A percentile compares a stretch with the other conserved stretches of the same genome.
These are phyloP conservation scores for Aquatica leii DNA, from an alignment of 2,888 invertebrate species.

Conservation along the genomic window DNA sequence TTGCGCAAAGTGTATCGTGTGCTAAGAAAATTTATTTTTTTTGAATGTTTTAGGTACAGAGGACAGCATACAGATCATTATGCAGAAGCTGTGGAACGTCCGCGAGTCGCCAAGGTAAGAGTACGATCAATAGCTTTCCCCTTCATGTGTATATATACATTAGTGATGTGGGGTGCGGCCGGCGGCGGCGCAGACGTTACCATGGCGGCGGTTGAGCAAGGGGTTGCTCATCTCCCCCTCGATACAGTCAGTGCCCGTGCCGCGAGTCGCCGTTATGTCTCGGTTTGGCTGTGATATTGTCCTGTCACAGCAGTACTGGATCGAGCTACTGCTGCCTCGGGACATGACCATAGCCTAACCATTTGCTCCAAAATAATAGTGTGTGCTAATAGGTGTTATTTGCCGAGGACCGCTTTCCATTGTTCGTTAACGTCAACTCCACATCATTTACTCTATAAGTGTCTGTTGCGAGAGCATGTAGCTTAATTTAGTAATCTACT, in stretches of 20 bases:
- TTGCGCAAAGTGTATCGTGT: neutral
- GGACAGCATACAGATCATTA: conserved; percentile 19
- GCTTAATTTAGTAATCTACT: conserved; percentile 29
- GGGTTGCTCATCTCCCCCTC: conserved; percentile 57
- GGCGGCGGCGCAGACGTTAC: conserved; percentile 61
- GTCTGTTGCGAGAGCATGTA: conserved; percentile 34
- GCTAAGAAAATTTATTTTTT: neutral
- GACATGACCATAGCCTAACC: conserved; percentile 78
- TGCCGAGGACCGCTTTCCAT: conserved; percentile 1
- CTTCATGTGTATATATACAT: conserved; percentile 58
- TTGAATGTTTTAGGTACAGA: conserved; percentile 30
- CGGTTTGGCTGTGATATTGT: conserved; percentile 80
- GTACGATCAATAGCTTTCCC: conserved; percentile 51
- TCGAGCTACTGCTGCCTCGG: conserved; percentile 88
- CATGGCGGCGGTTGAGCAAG: conserved; percentile 57
- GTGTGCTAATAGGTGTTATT: conserved; percentile 18
- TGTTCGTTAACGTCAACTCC: conserved; percentile 15
- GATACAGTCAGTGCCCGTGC: conserved; percentile 66
- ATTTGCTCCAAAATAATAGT: conserved; percentile 12
- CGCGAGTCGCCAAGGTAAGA: conserved; percentile 37
- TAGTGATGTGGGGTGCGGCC: conserved; percentile 62
- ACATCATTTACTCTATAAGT: conserved; percentile 28
- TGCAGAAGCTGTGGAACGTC: conserved; percentile 24
- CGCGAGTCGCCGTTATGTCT: conserved; percentile 58
- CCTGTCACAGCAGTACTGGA: conserved; percentile 97